Evolutionary conservation across 2,888 invertebrate species (phyloP), one percentile per base, ranked within the genome.

Genomic region (Tortrix viridana): DNA sequence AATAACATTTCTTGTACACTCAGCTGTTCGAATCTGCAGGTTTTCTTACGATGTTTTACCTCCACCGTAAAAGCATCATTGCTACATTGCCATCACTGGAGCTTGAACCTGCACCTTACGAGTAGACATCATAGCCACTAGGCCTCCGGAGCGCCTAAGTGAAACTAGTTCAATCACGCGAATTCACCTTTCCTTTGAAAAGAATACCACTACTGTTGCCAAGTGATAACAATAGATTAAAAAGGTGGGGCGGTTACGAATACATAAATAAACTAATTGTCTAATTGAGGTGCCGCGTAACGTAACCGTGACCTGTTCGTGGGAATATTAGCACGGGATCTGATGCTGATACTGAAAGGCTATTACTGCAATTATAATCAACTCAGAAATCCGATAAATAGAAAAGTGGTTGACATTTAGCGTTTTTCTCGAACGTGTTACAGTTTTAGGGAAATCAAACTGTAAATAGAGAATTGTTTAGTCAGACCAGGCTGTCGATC

Each of bases 161-260:
- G 9, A 32, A 32, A 32, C 32, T 32, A 32, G 32, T 32, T 32
- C 32, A 12, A 26, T 26, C 9, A 26, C 9, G 32, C 12, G 32
- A 32, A 32, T 1, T 32, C 32, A 32, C 12, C 32, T 32, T 32
- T 26, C 7, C 26, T 6, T 26, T 32, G 12, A 32, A 32, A 3
- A 16, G 41, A n/a, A n/a, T 41, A 41, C 41, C 41, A 12, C 41
- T 16, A 2, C 5, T n/a, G 1, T 6, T 32, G 41, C 16, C 16
- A 48, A 23, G 43, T 18, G 44, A 55, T 55, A 55, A 55, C 54
- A 55, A 55, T 55, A 4, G 54, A 41, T 9, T 41, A 7, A 55
- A 19, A 55, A 55, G 54, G 54, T 16, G 54, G 26, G 54, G 54
- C 32, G 18, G 46, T n/a, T 19, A 19, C 38, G 44, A 44, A 55